These are phyloP conservation scores for Hydraecia micacea DNA, from an alignment of 2,888 invertebrate genomes.

Conservation along the genomic window DNA sequence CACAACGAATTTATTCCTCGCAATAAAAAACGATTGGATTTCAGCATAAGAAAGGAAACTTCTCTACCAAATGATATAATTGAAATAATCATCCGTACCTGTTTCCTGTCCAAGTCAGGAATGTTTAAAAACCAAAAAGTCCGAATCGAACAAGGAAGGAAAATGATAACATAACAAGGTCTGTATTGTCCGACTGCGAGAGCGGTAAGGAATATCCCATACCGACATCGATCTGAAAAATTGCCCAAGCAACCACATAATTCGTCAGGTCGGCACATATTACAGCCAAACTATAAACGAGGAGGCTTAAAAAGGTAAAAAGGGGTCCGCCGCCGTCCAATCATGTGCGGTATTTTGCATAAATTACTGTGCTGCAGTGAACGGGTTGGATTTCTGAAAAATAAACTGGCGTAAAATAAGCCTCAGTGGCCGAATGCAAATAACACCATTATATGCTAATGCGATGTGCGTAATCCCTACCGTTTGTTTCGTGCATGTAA, in stretches of 20 bases:
- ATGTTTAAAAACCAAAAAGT: constrained; percentile 20
- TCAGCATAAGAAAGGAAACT: constrained; percentile 24
- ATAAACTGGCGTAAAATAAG: constrained; percentile 85
- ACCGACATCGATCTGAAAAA: constrained; percentile 49
- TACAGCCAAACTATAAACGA: constrained; percentile 75
- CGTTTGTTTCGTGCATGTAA: constrained; percentile 79
- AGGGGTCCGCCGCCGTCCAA: constrained; percentile 79
- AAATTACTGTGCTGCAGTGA: constrained; percentile 83
- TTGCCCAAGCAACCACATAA: constrained; percentile 67
- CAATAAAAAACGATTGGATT: constrained; percentile 25
- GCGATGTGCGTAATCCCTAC: constrained; percentile 84
- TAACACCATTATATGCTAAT: constrained; percentile 89
- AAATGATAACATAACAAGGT: constrained; percentile 30
- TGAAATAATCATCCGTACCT: no score
- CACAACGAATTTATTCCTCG: constrained; percentile 37
- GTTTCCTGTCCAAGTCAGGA: constrained; percentile 20
- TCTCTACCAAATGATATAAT: constrained; percentile 13
- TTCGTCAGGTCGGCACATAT: constrained; percentile 70
- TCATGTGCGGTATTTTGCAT: constrained; percentile 87
- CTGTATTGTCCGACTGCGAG: constrained; percentile 16
- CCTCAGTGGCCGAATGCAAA: constrained; percentile 85
- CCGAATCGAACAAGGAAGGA: constrained; percentile 47
- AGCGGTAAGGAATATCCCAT: constrained; percentile 38
- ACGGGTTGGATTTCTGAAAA: constrained; percentile 85
- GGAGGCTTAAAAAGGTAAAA: constrained; percentile 74